Conservation (phyloP, 2,888 invertebrate species). For the Cheilosia impressa region DNA sequence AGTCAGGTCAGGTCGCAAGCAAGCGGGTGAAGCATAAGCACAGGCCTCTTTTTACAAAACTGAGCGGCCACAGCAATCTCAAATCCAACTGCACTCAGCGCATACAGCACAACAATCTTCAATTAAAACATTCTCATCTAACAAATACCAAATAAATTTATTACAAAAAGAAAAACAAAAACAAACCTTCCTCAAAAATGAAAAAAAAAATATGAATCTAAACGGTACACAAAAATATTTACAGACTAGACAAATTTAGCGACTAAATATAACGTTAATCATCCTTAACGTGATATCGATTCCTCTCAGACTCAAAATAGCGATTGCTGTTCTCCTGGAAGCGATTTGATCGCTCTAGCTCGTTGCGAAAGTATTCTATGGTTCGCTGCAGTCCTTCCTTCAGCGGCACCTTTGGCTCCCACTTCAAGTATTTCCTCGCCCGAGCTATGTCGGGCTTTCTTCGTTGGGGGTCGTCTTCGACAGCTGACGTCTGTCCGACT, state of each 20-base stretch:
- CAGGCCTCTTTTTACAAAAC: too few relatives aligned
- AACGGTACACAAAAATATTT: constrained; percentile 64
- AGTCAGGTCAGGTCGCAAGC: too few relatives aligned
- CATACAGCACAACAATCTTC: neutral
- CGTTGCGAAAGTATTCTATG: constrained; percentile 96
- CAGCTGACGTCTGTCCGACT: constrained; percentile 92
- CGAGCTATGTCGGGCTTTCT: constrained; percentile 96
- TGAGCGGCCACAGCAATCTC: neutral
- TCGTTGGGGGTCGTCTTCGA: constrained; percentile 98
- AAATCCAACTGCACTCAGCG: neutral
- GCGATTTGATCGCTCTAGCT: constrained; percentile 86
- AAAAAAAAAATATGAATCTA: constrained; percentile 42
- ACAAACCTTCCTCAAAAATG: constrained; percentile 33
- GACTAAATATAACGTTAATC: constrained; percentile 51
- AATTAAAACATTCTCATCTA: constrained; percentile 12
- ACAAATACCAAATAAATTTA: constrained; percentile 65
- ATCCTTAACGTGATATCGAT: constrained; percentile 58
- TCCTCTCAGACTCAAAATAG: constrained; percentile 80
- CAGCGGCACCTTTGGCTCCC: constrained; percentile 96
- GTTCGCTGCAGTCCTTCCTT: constrained; percentile 95
- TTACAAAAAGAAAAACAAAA: constrained; percentile 60
- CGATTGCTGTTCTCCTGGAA: constrained; percentile 82
- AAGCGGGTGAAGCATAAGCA: too few relatives aligned
- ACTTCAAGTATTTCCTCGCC: constrained; percentile 92
- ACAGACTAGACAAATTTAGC: constrained; percentile 71